These are phyloP conservation scores for Trachemys scripta DNA, from an alignment of 2,113 vertebrate genomes.

Conservation along the genomic window DNA sequence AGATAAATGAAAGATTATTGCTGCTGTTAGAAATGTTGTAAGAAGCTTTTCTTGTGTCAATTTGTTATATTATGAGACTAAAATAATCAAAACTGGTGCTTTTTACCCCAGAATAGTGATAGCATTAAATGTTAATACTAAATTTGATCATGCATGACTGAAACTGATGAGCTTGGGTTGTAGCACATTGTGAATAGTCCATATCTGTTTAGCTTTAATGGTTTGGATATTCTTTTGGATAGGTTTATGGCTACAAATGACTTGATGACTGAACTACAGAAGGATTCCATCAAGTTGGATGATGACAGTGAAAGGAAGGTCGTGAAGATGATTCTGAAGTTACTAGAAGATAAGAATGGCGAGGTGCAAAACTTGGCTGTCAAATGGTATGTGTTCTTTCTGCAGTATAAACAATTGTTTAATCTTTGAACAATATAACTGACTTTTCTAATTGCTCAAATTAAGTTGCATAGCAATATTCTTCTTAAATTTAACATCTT, in stretches of 20 bases:
- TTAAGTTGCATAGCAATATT: background rate
- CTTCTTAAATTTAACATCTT: background rate
- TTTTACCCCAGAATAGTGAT: background rate
- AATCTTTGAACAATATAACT: background rate
- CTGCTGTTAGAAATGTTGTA: background rate
- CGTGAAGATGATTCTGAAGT: slow-evolving; percentile 98
- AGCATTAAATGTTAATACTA: background rate
- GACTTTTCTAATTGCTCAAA: background rate
- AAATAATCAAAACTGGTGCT: background rate
- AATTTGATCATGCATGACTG: background rate
- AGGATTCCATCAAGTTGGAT: slow-evolving; percentile 98
- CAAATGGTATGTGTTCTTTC: slow-evolving; percentile 89
- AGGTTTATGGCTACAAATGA: slow-evolving; percentile 99
- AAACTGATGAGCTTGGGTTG: background rate
- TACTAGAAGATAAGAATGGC: slow-evolving; percentile 98
- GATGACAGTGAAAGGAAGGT: slow-evolving; percentile 99
- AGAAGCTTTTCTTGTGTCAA: background rate
- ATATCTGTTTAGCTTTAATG: slow-evolving; percentile 27
- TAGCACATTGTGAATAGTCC: background rate
- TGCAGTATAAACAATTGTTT: background rate
- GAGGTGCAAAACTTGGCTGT: slow-evolving; percentile 98
- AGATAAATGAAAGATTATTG: background rate
- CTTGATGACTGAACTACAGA: slow-evolving; percentile 98
- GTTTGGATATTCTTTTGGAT: slow-evolving; percentile 54
- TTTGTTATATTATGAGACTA: background rate